A percentile compares a stretch with the other conserved stretches of the same genome.
phyloP scores from a whole-genome alignment of 2,113 vertebrate genomes.

The Hippocampus mohnikei region DNA sequence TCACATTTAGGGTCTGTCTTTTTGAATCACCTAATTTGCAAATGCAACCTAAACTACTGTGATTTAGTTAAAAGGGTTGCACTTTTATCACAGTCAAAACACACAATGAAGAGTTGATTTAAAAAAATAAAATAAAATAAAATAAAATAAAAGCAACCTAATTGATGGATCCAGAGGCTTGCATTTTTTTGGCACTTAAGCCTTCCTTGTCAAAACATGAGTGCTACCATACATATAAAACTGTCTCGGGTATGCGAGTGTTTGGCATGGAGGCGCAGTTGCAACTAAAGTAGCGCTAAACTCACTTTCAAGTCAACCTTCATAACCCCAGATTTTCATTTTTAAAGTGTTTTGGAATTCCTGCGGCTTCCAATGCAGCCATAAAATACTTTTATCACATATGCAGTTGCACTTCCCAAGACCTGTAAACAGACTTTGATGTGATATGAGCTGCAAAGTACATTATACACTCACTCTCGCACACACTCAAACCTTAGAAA shows the following conservation, averaged over 20 bases:
- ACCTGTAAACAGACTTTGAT: slow-evolving; percentile 15
- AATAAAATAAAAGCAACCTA: not conserved
- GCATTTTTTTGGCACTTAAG: not conserved
- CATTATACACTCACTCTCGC: not conserved
- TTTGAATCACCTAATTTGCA: slow-evolving; percentile 16
- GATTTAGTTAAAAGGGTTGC: not conserved
- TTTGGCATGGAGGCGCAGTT: not conserved
- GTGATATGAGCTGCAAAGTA: not conserved
- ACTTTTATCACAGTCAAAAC: not conserved
- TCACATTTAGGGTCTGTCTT: not conserved
- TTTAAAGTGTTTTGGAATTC: slow-evolving; percentile 1
- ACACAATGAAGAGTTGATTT: slow-evolving; percentile 1
- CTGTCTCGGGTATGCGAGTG: not conserved
- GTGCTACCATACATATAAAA: not conserved
- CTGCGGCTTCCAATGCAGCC: not conserved
- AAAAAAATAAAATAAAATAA: slow-evolving; percentile 1
- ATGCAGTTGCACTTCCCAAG: not conserved
- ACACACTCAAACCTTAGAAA: not conserved
- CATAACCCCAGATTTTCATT: not conserved
- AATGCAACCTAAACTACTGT: not conserved
- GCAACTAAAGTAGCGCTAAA: not conserved
- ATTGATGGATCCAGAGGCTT: not conserved
- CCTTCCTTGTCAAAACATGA: not conserved
- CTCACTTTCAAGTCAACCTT: not conserved
- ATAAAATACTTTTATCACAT: slow-evolving; percentile 8